These are phyloP conservation scores for Microctenopoma lineatum DNA, from an alignment of 2,797 vertebrate species.

Conservation along the genomic window DNA sequence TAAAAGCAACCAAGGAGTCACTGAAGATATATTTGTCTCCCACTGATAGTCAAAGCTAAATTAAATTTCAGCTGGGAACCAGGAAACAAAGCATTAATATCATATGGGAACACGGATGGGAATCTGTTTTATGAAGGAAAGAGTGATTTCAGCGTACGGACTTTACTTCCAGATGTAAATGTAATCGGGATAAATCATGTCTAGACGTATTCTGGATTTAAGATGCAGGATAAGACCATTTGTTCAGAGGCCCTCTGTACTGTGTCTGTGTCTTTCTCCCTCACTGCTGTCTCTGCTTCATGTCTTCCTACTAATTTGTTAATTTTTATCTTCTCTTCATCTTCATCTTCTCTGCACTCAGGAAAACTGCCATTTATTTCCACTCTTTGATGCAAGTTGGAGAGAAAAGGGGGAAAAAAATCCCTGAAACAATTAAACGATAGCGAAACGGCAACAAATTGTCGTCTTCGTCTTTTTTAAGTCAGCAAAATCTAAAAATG, in stretches of 20 bases:
- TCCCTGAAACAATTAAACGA: no score
- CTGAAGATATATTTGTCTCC: conserved; percentile 27
- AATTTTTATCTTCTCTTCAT: conserved; percentile 1
- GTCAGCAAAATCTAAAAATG: no score
- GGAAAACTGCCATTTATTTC: conserved; percentile 32
- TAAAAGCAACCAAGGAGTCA: conserved; percentile 37
- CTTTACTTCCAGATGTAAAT: conserved; percentile 52
- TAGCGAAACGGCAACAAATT: no score
- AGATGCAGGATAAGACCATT: conserved; percentile 25
- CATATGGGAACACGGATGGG: conserved; percentile 14
- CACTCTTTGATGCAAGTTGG: conserved; percentile 29
- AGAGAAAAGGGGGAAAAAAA: neutral
- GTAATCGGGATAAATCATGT: conserved; percentile 47
- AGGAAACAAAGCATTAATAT: conserved; percentile 21
- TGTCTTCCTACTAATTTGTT: conserved; percentile 8
- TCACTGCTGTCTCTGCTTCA: conserved; percentile 17
- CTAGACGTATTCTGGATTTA: conserved; percentile 34
- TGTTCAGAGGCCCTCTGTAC: conserved; percentile 33
- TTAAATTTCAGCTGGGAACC: conserved; percentile 17
- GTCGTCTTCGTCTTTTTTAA: no score
- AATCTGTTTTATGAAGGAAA: conserved; percentile 20
- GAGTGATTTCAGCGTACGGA: conserved; percentile 23
- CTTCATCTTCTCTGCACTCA: conserved; percentile 11
- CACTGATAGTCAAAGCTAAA: conserved; percentile 14
- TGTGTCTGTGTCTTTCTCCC: conserved; percentile 16